Base-by-base conservation (phyloP, 2,113 vertebrate genomes). In the Parus major region DNA sequence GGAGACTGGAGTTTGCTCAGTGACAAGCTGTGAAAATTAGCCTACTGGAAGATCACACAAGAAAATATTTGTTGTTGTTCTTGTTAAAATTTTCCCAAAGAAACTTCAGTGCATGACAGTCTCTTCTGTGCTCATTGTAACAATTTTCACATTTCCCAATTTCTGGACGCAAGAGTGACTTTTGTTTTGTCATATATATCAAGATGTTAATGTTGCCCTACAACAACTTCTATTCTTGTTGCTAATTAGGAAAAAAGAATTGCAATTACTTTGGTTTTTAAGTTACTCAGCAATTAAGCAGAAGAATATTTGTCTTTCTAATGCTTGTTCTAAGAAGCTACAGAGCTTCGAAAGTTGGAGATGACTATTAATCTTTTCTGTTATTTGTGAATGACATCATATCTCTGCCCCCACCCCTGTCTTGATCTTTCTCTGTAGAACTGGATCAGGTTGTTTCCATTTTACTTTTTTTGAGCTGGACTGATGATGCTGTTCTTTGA, bases 191-290 rank as follows among this genome's bases (percentile, higher is more conserved):
- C 31, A 29, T 23, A 10, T 36, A 11, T 49, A 41, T 39, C 52
- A 93, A 65, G 52, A 50, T 29, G 27, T 24, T 79, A 71, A 46
- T 39, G 23, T 41, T 95, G 56, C 28, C 24, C 86, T 82, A 42
- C 20, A 53, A 55, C 24, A 52, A 57, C 23, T 21, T 76, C 27
- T 52, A 3, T 88, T 91, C 39, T 86, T 73, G 25, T 78, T 92
- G 36, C 79, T 93, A 95, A 95, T 86, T 61, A 77, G 65, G 72
- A 57, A 63, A 83, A 92, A 91, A 50, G 23, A 85, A 61, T 55
- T 80, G 39, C 19, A 77, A 42, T 70, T 80, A 59, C 46, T 96
- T 50, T 68, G 7, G 7, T 20, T 65, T 82, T 44, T 17, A 85
- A 47, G 52, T 61, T 83, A 57, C 18, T 14, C 10, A 31, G 44